These are phyloP conservation scores for Eolophus roseicapilla DNA, from an alignment of 2,113 vertebrate species.

Conservation along the genomic window DNA sequence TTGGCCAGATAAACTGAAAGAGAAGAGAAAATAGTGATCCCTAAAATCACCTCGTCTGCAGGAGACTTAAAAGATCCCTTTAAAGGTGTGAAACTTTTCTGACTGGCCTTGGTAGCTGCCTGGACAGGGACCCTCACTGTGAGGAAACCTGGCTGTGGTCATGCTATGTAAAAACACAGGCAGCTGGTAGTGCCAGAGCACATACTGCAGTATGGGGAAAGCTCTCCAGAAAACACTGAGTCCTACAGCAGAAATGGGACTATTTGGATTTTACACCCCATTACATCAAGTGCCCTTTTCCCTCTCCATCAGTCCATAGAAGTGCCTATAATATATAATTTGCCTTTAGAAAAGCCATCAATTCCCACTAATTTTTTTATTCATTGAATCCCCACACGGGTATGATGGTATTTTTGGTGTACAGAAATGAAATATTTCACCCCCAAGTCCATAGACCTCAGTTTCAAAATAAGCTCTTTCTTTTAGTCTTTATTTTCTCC, in stretches of 20 bases:
- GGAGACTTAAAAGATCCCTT: neutral
- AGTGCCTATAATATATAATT: neutral
- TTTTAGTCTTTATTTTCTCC: neutral
- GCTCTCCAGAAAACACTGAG: neutral
- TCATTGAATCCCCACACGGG: neutral
- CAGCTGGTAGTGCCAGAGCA: neutral
- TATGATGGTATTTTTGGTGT: neutral
- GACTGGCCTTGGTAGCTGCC: neutral
- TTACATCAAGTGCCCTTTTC: neutral
- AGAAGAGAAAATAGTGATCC: neutral
- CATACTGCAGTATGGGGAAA: neutral
- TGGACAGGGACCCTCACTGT: neutral
- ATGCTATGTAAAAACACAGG: rapidly evolving
- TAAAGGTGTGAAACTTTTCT: neutral
- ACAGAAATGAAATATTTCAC: neutral
- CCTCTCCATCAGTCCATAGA: neutral
- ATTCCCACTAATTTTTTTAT: neutral
- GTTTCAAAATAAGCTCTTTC: neutral
- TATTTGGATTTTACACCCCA: neutral
- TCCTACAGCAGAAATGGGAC: neutral
- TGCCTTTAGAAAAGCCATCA: neutral
- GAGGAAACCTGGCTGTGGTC: neutral
- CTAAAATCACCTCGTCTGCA: neutral
- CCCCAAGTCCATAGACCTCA: neutral
- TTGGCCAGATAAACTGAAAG: neutral